Base-by-base conservation (phyloP, 2,888 invertebrate species). In the Alviniconcha strummeri region DNA sequence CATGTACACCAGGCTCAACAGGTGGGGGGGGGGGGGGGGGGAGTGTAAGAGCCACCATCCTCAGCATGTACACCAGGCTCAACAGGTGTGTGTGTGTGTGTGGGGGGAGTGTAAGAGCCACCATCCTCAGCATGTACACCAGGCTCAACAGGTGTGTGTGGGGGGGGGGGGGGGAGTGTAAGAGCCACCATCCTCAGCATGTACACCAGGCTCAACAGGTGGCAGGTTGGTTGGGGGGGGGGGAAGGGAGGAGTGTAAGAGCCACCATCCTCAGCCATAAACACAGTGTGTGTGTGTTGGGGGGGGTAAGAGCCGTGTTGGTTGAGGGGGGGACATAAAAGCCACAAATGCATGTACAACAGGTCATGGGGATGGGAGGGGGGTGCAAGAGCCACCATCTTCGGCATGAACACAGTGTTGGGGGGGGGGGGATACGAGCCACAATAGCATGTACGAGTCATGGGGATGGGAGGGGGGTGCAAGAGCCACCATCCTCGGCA, bases 171-270 rank as follows among this genome's bases (percentile, higher is more conserved):
- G n/a, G n/a, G n/a, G n/a, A n/a, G n/a, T n/a, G n/a, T 36, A 36
- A 95, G 96, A 77, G 96, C 96, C 89, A 95, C 96, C 71, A 95
- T 96, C 88, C 94, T 99, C 76, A 95, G 96, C 80, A 92, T 92
- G 90, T 85, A 89, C 56, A 88, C 89, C 36, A 87, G 84, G 76
- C 52, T 85, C 19, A 83, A 83, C 75, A 80, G 81, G 88, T 88
- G 67, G n/a, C n/a, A n/a, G n/a, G n/a, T n/a, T 52, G 83, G 36
- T 0, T 0, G 36, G 36, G 36, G 36, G 36, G 36, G 36, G 36
- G n/a, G n/a, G n/a, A n/a, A n/a, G n/a, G n/a, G n/a, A n/a, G n/a
- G n/a, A n/a, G n/a, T n/a, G n/a, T 36, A 36, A 36, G 36, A 36
- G 36, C 36, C 36, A 36, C 36, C 36, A 36, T 36, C 36, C n/a